Base-by-base conservation (phyloP, 2,888 invertebrate genomes). In the Odontomyia ornata region DNA sequence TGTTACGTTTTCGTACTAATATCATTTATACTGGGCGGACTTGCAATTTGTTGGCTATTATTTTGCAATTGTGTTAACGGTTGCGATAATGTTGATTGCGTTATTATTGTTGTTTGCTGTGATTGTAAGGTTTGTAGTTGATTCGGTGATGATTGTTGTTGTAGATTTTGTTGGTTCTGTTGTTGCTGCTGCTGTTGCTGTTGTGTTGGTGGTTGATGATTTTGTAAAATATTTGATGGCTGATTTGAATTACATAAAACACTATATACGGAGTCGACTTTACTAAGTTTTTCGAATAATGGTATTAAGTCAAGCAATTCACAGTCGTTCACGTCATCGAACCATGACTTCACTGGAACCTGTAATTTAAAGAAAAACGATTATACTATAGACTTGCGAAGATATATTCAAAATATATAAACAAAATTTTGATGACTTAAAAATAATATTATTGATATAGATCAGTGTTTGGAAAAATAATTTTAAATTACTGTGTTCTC, bases 341-440 rank as follows among this genome's bases (percentile, higher is more conserved):
- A 99, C 99, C 99, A 99, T 81, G 98, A 98, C 86, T 96, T 95
- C 81, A 99, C 98, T 85, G 99, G 98, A 87, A 99, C 97, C 95
- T 95, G 87, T 0, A 86, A 86, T 47, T 62, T 11, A 76, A 75
- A 57, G 5, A 52, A 75, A 76, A 15, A 65, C 15, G 30, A 18
- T 72, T 27, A 47, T 67, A 52, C 36, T 5, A 36, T 36, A n/a
- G 36, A 36, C 5, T 36, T 5, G 36, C 36, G 3, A n/a, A n/a
- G n/a, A n/a, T n/a, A n/a, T n/a, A n/a, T n/a, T n/a, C n/a, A n/a
- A n/a, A n/a, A n/a, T n/a, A n/a, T n/a, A n/a, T n/a, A n/a, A n/a
- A n/a, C n/a, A n/a, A n/a, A n/a, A n/a, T n/a, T n/a, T n/a, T n/a
- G n/a, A n/a, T n/a, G n/a, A n/a, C n/a, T n/a, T n/a, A n/a, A n/a